A percentile compares a stretch with the other conserved stretches of the same genome.
Conservation (phyloP, 2,888 invertebrate species). For the Allacma fusca region DNA sequence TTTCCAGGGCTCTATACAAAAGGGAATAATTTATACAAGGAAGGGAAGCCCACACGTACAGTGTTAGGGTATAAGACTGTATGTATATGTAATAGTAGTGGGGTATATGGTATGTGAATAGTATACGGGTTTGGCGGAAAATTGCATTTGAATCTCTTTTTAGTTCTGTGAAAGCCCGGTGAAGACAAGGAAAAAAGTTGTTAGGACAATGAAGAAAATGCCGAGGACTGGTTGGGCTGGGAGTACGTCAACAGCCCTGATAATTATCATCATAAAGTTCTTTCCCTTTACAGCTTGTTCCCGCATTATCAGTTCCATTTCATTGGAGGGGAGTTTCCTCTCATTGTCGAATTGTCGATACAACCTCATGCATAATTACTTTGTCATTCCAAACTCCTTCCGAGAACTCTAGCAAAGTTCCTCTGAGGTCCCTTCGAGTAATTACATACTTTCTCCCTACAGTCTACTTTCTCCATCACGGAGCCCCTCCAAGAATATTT, state of each 20-base stretch:
- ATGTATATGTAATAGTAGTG: no score
- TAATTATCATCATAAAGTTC: slow-evolving; percentile 40
- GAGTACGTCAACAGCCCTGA: background rate
- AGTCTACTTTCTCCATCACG: no score
- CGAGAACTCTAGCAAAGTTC: background rate
- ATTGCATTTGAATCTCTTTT: slow-evolving; percentile 18
- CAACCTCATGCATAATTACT: no score
- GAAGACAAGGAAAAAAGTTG: slow-evolving; percentile 10
- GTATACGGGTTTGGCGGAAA: background rate
- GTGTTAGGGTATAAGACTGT: no score
- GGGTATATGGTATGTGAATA: background rate
- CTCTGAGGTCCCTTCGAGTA: no score
- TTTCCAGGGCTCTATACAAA: no score
- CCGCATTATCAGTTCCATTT: slow-evolving; percentile 5
- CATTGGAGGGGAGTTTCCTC: background rate
- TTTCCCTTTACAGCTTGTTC: slow-evolving; percentile 11
- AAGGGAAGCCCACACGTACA: no score
- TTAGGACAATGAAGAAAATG: slow-evolving; percentile 13
- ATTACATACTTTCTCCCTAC: no score
- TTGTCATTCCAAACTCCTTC: background rate
- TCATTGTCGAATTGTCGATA: background rate
- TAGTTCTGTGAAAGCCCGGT: background rate
- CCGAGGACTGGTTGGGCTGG: background rate
- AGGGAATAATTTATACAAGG: no score
- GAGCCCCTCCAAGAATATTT: no score